Conservation (phyloP, 1,140 invertebrate genomes). For the Dufourea novaeangliae region DNA sequence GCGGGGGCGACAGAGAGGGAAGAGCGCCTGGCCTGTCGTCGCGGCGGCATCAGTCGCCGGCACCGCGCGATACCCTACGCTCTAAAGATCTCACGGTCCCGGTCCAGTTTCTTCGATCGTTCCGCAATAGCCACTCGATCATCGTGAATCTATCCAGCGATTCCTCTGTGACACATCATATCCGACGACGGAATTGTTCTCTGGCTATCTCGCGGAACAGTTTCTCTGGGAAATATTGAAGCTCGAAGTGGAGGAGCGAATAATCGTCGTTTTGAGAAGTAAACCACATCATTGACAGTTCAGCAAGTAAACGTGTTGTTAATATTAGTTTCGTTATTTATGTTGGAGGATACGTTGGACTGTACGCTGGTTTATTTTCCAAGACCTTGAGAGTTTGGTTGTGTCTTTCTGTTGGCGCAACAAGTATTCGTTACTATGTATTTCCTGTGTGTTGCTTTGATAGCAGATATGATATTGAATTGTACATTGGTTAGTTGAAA, state of each 20-base stretch:
- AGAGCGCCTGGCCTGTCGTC: slow-evolving; percentile 44
- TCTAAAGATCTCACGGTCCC: slow-evolving; percentile 40
- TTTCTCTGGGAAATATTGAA: not conserved
- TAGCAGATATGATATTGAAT: too few species aligned
- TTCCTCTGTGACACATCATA: not conserved
- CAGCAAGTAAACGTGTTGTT: too few species aligned
- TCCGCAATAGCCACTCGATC: not conserved
- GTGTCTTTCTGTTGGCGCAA: too few species aligned
- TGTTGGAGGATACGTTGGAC: too few species aligned
- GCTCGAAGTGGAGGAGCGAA: not conserved
- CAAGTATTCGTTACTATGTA: too few species aligned
- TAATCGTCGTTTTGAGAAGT: too few species aligned
- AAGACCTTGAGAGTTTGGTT: too few species aligned
- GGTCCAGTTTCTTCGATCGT: not conserved
- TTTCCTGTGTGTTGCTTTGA: too few species aligned
- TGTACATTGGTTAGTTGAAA: too few species aligned
- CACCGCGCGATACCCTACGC: slow-evolving; percentile 61
- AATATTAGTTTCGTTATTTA: not conserved
- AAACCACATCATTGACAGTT: too few species aligned
- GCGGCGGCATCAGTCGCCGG: slow-evolving; percentile 63
- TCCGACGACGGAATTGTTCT: not conserved
- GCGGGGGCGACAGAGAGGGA: slow-evolving; percentile 48
- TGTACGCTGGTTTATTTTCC: too few species aligned
- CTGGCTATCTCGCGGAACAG: too few species aligned
- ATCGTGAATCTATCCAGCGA: not conserved